Percentiles rank a stretch among this genome's conserved stretches.
Conservation (phyloP, 1,140 invertebrate species). For the Apis mellifera region Amel_HAv3.1 CM009932.2:8831001-8831500, state of each 20-base stretch:
- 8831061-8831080: background rate
- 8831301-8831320: background rate
- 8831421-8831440: slow-evolving; percentile 31
- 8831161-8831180: background rate
- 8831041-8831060: background rate
- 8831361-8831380: background rate
- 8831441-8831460: slow-evolving; percentile 62
- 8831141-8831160: background rate
- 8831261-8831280: background rate
- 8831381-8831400: slow-evolving; percentile 46
- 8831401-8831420: slow-evolving; percentile 48
- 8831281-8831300: background rate
- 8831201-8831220: no score
- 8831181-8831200: background rate
- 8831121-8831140: background rate
- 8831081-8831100: background rate
- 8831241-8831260: background rate
- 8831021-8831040: background rate
- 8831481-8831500: slow-evolving; percentile 5
- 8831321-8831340: background rate
- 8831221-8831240: no score
- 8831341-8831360: slow-evolving; percentile 12
- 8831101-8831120: no score
- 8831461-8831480: slow-evolving; percentile 31
- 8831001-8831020: background rate